Base-by-base conservation (phyloP, 2,113 vertebrate genomes). In the Syrmaticus mikado region DNA sequence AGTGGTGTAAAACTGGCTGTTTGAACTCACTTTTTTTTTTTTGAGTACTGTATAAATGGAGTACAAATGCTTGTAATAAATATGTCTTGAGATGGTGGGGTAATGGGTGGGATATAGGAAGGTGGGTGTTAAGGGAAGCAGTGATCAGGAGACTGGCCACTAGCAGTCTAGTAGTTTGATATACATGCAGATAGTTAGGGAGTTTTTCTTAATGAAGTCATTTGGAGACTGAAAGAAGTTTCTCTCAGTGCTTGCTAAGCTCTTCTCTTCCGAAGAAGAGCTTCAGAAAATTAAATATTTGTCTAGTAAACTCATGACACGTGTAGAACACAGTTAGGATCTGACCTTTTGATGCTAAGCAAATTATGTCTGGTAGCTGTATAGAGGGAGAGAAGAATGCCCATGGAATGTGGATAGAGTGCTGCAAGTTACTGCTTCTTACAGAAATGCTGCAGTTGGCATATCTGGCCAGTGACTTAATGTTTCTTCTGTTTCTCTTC, bases 361-460 rank as follows among this genome's bases (percentile, higher is more conserved):
- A 60, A 58, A 2, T 74, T 72, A 14, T 10, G 18, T 24, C 10
- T 6, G 40, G 40, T 85, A 46, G 55, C 32, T 43, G 41, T 27
- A 8, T 2, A 3, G 61, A 66, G 43, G n/a, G 55, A 74, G 48
- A n/a, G 38, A 30, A 27, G 60, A 19, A 24, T 25, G 53, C 82
- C 8, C 52, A 1, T 25, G 24, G 28, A 83, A 52, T 11, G 38
- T 72, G 65, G 61, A 2, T 18, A 0, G 41, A 53, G 57, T 36
- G 66, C 61, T 90, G 82, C 72, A 74, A 10, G 61, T 87, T 65
- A 48, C 17, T 32, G 72, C 68, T 88, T 36, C 77, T 83, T 52
- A 25, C 61, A 72, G 73, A 68, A 94, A 36, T 9, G 46, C 61
- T 81, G 88, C 43, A 19, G 57, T 89, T 91, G 73, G 67, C 83